Conservation (phyloP, 2,113 vertebrate genomes). For the Vulpes vulpes region DNA sequence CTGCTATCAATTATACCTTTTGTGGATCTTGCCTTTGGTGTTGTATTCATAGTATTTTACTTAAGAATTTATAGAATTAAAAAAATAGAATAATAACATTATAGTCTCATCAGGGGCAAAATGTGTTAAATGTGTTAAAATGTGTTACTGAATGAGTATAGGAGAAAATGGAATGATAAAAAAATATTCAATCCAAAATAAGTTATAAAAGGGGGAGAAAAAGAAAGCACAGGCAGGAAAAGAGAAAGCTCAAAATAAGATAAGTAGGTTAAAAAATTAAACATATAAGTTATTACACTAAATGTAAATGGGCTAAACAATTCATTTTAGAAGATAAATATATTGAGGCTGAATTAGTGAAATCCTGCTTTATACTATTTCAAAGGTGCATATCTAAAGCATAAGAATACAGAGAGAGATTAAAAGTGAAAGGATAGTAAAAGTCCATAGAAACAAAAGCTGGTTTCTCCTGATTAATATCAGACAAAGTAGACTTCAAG, state of each 20-base stretch:
- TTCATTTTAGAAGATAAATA: background rate
- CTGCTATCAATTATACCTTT: background rate
- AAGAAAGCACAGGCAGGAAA: background rate
- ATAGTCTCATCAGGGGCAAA: background rate
- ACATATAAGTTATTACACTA: background rate
- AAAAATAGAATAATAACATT: background rate
- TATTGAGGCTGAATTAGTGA: constrained; percentile 12
- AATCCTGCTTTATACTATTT: background rate
- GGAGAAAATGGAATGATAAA: background rate
- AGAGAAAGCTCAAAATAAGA: constrained; percentile 30
- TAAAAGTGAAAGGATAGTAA: background rate
- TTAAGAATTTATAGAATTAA: background rate
- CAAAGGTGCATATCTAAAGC: background rate
- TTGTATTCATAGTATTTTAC: background rate
- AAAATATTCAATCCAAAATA: background rate
- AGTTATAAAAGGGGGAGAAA: background rate
- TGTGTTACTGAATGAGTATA: background rate
- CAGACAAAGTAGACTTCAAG: background rate
- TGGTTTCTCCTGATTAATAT: background rate
- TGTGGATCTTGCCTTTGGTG: background rate
- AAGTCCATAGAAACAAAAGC: background rate
- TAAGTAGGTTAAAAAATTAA: background rate
- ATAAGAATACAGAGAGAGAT: background rate
- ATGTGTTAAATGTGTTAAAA: background rate
- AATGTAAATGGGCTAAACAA: background rate